Evolutionary conservation across 2,797 vertebrate genomes (phyloP).

Genomic region (Telmatherina bonti): DNA sequence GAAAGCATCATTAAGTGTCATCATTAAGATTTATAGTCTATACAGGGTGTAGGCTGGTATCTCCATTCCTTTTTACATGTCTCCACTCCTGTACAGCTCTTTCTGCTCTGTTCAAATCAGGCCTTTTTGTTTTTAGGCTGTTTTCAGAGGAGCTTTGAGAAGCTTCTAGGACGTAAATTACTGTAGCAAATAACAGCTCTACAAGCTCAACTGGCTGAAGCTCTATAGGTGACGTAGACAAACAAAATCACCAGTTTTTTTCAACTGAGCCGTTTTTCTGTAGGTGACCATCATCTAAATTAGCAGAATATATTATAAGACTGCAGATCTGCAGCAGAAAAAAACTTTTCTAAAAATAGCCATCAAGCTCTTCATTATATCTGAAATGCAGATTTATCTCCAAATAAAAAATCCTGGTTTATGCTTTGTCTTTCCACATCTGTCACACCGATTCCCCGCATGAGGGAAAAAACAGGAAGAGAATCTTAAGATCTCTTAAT

Average conservation of each 20-base stretch:
- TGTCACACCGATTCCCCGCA: constrained; percentile 35
- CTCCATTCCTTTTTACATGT: not conserved
- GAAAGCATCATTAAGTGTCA: not conserved
- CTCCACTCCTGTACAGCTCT: not conserved
- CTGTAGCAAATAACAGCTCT: not conserved
- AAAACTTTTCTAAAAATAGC: constrained; percentile 10
- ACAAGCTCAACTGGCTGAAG: not conserved
- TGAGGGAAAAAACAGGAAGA: constrained; percentile 2
- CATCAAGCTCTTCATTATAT: not conserved
- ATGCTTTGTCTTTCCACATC: constrained; percentile 24
- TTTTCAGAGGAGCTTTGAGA: not conserved
- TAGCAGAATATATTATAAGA: not conserved
- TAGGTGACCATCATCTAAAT: not conserved
- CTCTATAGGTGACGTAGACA: not conserved
- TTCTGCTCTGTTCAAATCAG: not conserved
- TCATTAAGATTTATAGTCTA: not conserved
- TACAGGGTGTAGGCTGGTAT: not conserved
- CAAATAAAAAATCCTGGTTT: constrained; percentile 7
- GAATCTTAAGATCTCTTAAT: constrained; percentile 17
- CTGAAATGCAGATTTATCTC: constrained; percentile 19
- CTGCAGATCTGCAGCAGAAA: not conserved
- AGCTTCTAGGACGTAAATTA: not conserved
- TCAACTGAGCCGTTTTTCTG: not conserved
- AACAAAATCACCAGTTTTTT: constrained; percentile 3
- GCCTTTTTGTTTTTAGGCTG: not conserved